Percentiles rank a stretch among this genome's conserved stretches.
Evolutionary conservation across 2,888 invertebrate genomes (phyloP).

Genomic region (Cactoblastis cactorum): DNA sequence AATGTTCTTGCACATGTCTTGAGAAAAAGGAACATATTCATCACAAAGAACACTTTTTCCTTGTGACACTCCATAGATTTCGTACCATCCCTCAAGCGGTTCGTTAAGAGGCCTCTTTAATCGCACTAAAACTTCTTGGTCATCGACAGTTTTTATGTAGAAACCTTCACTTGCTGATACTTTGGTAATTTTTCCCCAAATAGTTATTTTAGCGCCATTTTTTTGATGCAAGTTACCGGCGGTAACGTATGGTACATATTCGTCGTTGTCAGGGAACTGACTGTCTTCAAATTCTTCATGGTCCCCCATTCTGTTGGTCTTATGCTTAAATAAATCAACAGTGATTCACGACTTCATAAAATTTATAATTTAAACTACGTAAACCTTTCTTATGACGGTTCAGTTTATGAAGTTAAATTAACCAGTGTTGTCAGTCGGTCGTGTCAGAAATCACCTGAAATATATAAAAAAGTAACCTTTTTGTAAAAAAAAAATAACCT

Average conservation of each 20-base stretch:
- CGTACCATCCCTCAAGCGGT: conserved; percentile 71
- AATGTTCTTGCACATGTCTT: conserved; percentile 58
- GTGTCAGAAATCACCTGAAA: too few species aligned
- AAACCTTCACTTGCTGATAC: conserved; percentile 68
- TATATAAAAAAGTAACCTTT: too few species aligned
- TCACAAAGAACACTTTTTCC: conserved; percentile 68
- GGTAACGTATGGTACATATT: conserved; percentile 69
- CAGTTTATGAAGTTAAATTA: too few species aligned
- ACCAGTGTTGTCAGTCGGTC: too few species aligned
- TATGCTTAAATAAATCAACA: too few species aligned
- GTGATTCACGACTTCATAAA: neutral
- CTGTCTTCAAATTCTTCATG: conserved; percentile 69
- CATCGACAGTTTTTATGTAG: conserved; percentile 67
- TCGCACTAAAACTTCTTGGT: conserved; percentile 64
- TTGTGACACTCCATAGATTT: conserved; percentile 66
- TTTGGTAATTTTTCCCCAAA: conserved; percentile 72
- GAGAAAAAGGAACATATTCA: conserved; percentile 62
- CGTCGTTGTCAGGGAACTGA: conserved; percentile 71
- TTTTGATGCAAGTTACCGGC: conserved; percentile 63
- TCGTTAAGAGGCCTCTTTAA: conserved; percentile 59
- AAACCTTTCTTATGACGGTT: too few species aligned
- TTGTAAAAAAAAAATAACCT: too few species aligned
- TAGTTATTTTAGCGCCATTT: conserved; percentile 67
- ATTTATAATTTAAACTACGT: too few species aligned
- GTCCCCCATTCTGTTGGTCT: conserved; percentile 48